Percentiles rank a stretch among this genome's conserved stretches.
These are phyloP conservation scores for Procavia capensis DNA, from an alignment of 2,113 vertebrate genomes.

Conservation along the genomic window DNA sequence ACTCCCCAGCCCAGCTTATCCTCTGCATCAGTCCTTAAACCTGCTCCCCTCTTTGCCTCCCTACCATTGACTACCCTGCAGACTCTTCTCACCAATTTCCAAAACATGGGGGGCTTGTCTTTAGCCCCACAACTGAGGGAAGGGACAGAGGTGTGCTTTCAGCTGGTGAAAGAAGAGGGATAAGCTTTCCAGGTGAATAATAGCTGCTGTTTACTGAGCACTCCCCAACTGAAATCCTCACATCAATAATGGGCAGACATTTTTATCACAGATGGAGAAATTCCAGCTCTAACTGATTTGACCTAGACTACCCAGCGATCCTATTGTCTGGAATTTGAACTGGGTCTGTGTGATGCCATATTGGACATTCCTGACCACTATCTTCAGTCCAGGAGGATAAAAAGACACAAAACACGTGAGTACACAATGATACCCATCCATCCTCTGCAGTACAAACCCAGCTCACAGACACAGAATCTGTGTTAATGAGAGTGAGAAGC, in stretches of 20 bases:
- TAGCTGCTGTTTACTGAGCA: neutral
- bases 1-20: neutral
- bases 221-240: neutral
- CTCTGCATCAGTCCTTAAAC: neutral
- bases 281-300: neutral
- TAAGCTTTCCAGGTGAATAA: neutral
- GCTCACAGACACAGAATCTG: neutral
- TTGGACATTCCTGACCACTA: neutral
- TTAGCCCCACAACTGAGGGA: neutral
- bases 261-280: neutral
- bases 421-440: neutral
- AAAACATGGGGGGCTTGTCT: neutral
- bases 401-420: neutral
- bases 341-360: neutral
- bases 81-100: neutral
- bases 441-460: neutral
- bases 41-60: neutral
- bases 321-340: neutral
- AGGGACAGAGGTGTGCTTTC: neutral
- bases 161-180: neutral
- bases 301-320: neutral
- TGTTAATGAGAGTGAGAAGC: neutral
- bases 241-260: neutral
- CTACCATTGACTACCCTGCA: neutral
- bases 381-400: neutral